These are phyloP conservation scores for human DNA, from an alignment of 2,113 vertebrate species.

Conservation along the genomic window DNA sequence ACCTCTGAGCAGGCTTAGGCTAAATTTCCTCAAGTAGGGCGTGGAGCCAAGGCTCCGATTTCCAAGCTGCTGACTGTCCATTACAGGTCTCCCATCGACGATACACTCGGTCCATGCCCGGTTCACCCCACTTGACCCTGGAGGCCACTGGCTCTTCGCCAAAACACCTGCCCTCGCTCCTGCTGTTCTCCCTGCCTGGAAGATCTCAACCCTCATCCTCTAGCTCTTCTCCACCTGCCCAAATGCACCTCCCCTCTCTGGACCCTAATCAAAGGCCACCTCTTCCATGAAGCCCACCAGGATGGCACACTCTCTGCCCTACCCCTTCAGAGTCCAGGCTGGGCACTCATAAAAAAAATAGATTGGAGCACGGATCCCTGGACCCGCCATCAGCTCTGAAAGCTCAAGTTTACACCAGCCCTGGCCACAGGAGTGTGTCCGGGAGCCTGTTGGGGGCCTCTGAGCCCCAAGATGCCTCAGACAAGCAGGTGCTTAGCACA, in stretches of 20 bases:
- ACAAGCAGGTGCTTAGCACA: not conserved
- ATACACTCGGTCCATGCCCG: not conserved
- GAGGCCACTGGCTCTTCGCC: not conserved
- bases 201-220: not conserved
- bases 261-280: not conserved
- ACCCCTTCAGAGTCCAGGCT: not conserved
- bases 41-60: not conserved
- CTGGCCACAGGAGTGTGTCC: not conserved
- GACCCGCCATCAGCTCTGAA: not conserved
- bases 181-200: not conserved
- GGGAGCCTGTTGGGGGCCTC: not conserved
- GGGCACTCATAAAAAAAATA: not conserved
- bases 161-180: not conserved
- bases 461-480: not conserved
- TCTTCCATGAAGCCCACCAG: not conserved
- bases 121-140: not conserved
- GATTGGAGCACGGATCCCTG: not conserved
- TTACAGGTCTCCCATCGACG: not conserved
- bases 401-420: not conserved
- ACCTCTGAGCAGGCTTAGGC: not conserved
- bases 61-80: not conserved
- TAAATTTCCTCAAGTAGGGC: not conserved
- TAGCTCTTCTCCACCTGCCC: not conserved
- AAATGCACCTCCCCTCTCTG: not conserved
- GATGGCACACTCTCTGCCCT: not conserved